These are phyloP conservation scores for Caenorhabditis brenneri DNA, from an alignment of 1,140 invertebrate species.

Conservation along the genomic window DNA sequence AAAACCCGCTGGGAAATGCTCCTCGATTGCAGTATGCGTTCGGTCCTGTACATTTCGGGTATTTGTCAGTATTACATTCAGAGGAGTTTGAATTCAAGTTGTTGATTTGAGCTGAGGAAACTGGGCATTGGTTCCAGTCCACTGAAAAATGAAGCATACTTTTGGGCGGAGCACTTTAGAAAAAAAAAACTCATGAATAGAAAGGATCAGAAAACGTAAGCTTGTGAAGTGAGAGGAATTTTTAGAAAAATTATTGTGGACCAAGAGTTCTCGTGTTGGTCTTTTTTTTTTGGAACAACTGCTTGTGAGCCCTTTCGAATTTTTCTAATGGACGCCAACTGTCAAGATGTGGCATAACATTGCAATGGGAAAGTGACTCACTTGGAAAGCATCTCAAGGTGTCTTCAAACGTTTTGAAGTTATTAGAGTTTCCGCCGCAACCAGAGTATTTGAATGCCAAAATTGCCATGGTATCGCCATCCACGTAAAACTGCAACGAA, in stretches of 20 bases:
- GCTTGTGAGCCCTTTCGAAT: background rate
- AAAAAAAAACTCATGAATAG: background rate
- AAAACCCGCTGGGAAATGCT: background rate
- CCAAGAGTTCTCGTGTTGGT: no score
- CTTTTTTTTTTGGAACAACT: background rate
- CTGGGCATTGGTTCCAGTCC: background rate
- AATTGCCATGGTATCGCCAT: conserved; percentile 42
- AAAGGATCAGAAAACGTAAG: no score
- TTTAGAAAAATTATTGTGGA: no score
- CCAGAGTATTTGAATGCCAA: conserved; percentile 52
- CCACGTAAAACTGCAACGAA: conserved; percentile 43
- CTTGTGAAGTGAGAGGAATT: no score
- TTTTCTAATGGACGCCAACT: conserved; percentile 31
- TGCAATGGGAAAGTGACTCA: conserved; percentile 31
- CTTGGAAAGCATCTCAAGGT: conserved; percentile 31
- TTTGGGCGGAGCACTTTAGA: background rate
- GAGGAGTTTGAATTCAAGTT: background rate
- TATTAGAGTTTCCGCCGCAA: conserved; percentile 48
- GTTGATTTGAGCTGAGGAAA: background rate
- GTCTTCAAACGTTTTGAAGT: background rate
- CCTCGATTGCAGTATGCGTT: background rate
- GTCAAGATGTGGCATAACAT: background rate
- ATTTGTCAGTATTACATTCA: background rate
- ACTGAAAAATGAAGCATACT: background rate
- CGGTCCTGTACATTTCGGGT: conserved; percentile 9